Conservation (phyloP, 2,113 vertebrate genomes). For the Phaethornis superciliosus region DNA sequence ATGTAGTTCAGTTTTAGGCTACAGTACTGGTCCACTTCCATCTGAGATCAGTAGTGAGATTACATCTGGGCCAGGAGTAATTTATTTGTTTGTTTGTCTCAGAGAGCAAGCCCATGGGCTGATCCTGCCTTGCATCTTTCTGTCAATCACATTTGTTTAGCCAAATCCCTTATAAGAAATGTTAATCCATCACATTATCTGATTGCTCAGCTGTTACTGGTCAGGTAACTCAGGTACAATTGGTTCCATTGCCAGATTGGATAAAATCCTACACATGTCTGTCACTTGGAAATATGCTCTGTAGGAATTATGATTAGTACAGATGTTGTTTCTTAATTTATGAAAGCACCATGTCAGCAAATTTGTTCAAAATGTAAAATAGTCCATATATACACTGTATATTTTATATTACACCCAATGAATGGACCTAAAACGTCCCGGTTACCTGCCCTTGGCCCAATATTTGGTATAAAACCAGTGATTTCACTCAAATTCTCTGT, state of each 20-base stretch:
- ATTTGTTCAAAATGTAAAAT: background rate
- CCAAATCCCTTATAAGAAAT: conserved; percentile 19
- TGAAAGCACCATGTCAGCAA: background rate
- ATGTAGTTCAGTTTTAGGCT: conserved; percentile 25
- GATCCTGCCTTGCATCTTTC: background rate
- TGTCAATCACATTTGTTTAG: conserved; percentile 21
- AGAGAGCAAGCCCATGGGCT: background rate
- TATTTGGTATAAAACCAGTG: background rate
- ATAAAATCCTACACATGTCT: background rate
- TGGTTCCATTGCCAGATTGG: background rate
- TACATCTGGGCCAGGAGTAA: background rate
- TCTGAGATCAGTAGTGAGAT: conserved; percentile 7
- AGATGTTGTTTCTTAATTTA: conserved; percentile 15
- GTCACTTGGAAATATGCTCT: conserved; percentile 13
- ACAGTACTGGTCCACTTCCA: background rate
- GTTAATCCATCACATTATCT: background rate
- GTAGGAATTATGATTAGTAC: background rate
- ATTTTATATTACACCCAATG: background rate
- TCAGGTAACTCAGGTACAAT: conserved; percentile 7
- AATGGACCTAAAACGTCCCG: background rate
- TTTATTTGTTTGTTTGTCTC: background rate
- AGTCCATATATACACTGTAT: background rate
- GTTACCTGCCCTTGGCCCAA: background rate
- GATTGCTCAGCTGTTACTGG: background rate
- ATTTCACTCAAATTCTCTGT: background rate